These are phyloP conservation scores for Coendou prehensilis DNA, from an alignment of 2,797 vertebrate species.

Conservation along the genomic window DNA sequence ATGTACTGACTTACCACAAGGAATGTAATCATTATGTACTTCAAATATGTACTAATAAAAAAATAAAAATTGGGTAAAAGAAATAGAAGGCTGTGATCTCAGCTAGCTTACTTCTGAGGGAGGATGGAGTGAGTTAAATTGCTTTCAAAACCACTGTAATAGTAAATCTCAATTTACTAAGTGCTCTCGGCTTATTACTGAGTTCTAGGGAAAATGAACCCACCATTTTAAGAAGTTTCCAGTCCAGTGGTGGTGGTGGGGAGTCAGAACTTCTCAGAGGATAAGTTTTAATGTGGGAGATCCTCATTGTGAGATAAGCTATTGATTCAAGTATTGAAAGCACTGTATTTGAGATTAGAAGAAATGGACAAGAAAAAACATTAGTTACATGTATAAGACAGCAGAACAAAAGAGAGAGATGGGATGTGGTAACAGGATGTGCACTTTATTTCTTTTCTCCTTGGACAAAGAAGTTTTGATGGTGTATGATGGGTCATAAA, in stretches of 20 bases:
- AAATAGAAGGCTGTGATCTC: neutral
- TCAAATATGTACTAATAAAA: neutral
- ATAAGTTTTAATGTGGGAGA: neutral
- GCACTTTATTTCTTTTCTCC: neutral
- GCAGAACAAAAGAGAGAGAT: neutral
- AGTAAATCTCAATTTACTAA: neutral
- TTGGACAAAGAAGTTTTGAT: neutral
- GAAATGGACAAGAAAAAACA: neutral
- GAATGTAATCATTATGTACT: too few relatives aligned
- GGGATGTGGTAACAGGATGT: neutral
- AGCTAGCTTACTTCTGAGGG: neutral
- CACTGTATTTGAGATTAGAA: neutral
- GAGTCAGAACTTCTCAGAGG: neutral
- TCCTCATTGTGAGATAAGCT: neutral
- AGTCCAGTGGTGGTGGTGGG: neutral
- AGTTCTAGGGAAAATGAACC: neutral
- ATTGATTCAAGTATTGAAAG: constrained; percentile 10
- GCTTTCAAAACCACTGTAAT: neutral
- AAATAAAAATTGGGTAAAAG: neutral
- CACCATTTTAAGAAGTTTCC: neutral
- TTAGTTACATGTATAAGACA: neutral
- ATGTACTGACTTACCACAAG: neutral
- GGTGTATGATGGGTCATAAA: neutral
- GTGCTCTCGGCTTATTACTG: neutral
- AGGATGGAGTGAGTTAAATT: neutral